Conservation (phyloP, 2,888 invertebrate genomes). For the Tortricodes alternella region DNA sequence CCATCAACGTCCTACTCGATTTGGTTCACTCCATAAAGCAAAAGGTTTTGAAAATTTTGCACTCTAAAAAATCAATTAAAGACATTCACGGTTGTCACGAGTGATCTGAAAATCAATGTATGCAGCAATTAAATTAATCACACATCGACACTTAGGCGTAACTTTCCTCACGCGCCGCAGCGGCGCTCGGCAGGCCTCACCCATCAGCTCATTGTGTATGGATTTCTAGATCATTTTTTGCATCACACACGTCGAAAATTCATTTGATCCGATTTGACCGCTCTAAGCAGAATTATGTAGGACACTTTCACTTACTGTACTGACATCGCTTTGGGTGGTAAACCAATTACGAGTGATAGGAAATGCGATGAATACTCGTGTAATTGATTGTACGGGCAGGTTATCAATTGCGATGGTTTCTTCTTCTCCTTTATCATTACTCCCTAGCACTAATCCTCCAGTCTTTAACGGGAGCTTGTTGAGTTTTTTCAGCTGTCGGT, state of each 20-base stretch:
- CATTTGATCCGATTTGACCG: slow-evolving; percentile 23
- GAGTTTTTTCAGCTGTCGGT: too few species aligned
- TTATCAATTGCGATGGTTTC: not conserved
- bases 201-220: slow-evolving; percentile 19
- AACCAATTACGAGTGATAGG: slow-evolving; percentile 26
- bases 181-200: slow-evolving; percentile 1
- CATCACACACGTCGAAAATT: slow-evolving; percentile 27
- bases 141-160: not conserved
- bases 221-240: slow-evolving; percentile 32
- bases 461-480: too few species aligned
- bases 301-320: slow-evolving; percentile 32
- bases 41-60: too few species aligned
- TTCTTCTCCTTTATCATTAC: not conserved
- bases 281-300: slow-evolving; percentile 21
- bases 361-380: slow-evolving; percentile 14
- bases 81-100: not conserved
- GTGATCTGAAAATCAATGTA: not conserved
- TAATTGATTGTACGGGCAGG: slow-evolving; percentile 1
- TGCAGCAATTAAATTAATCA: slow-evolving; percentile 4
- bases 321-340: slow-evolving; percentile 27
- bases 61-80: slow-evolving; percentile 4
- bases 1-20: too few species aligned
- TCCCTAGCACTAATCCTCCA: too few species aligned
- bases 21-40: too few species aligned
- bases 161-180: slow-evolving; percentile 2